Base-by-base conservation (phyloP, 2,113 vertebrate genomes). In the Centrocercus urophasianus region DNA sequence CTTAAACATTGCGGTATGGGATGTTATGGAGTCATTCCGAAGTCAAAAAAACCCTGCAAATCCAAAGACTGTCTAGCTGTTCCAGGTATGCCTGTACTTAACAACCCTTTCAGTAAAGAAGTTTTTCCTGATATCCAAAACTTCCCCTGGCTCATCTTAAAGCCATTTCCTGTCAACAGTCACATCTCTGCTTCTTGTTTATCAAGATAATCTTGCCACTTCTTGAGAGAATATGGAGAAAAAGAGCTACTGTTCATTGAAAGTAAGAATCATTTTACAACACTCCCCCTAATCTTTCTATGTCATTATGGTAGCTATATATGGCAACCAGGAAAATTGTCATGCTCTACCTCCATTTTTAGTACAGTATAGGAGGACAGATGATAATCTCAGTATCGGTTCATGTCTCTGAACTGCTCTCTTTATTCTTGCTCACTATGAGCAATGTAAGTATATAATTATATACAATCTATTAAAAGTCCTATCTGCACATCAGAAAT, bases 401-500 rank as follows among this genome's bases (percentile, higher is more conserved):
- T 92, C 56, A 18, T 13, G 13, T 63, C 69, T 75, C 61, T 65
- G n/a, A 47, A 78, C 24, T 32, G 64, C 47, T 70, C 4, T 77
- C 6, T 84, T 83, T 21, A 30, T 40, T 91, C 65, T 56, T 95
- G 8, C 13, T 64, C 43, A 86, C 71, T 75, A 42, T 48, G 21
- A 92, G 36, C 32, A 74, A 52, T 40, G 22, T 27, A 87, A 85
- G 86, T 54, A 42, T 69, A 86, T 82, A 86, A 95, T 88, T 81
- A 94, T 64, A 59, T 74, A 72, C n/a, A 24, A 89, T 72, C 43
- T 88, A 69, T 72, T 95, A 89, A 92, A 94, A 86, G 28, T 79
- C 65, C 24, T 95, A 83, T 89, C 89, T 77, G n/a, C 20, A 77
- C 66, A 96, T 94, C 65, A 84, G 79, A 94, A 95, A 84, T 92